phyloP scores from a whole-genome alignment of 2,113 vertebrate species.

The Ptilorrhoa leucosticta region DNA sequence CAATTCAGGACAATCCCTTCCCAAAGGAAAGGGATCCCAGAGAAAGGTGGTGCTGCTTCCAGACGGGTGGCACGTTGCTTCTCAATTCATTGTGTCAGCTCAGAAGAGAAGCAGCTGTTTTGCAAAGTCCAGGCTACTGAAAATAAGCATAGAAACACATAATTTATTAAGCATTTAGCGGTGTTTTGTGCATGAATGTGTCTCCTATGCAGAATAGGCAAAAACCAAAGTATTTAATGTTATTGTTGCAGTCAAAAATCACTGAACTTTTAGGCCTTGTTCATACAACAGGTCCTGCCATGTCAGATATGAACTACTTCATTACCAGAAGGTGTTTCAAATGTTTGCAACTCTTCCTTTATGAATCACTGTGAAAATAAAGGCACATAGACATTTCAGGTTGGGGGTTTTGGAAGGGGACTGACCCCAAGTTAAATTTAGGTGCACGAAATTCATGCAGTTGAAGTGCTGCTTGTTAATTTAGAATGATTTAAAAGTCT shows the following conservation, averaged over 20 bases:
- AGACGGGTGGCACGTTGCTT: rapidly evolving
- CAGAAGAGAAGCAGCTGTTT: neutral
- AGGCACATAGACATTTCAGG: neutral
- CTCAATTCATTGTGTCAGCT: neutral
- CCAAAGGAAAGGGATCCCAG: neutral
- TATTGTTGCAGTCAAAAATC: neutral
- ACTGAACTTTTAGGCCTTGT: neutral
- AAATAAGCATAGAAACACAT: neutral
- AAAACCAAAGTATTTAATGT: constrained; percentile 40
- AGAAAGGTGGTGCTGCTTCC: neutral
- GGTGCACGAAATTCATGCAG: neutral
- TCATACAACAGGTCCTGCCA: neutral
- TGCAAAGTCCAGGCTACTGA: neutral
- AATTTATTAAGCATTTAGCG: neutral
- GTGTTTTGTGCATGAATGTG: neutral
- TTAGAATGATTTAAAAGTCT: neutral
- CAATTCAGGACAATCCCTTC: neutral
- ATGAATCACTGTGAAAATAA: constrained; percentile 36
- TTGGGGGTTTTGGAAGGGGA: neutral
- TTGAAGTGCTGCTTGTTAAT: neutral
- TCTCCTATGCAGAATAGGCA: neutral
- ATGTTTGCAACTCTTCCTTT: neutral
- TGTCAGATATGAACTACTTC: neutral
- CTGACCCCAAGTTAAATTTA: neutral
- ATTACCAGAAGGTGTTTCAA: neutral